Conservation (phyloP, 37 sponge, comb jelly and placozoan genomes). For the Chondrilla cf. caribensis region DNA sequence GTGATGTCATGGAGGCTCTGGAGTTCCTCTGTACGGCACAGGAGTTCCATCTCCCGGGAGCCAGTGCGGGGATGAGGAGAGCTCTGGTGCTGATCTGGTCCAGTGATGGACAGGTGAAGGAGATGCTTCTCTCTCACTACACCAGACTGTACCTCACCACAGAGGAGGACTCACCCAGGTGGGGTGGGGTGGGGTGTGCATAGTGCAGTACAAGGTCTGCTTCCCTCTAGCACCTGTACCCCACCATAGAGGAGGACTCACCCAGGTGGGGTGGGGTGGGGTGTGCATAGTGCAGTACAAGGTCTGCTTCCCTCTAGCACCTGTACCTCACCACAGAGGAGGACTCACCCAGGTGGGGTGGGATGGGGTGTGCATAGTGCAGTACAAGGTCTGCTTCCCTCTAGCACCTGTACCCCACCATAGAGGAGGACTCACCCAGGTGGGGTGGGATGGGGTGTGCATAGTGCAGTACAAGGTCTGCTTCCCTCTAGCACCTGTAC, state of each 20-base stretch:
- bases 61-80: constrained; percentile 56
- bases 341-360: constrained; percentile 1
- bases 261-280: neutral
- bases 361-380: neutral
- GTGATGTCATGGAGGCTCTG: constrained; percentile 83
- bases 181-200: neutral
- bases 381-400: too few species aligned
- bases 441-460: neutral
- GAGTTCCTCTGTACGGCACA: constrained; percentile 67
- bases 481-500: too few species aligned
- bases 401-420: constrained; percentile 77
- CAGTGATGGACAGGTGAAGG: constrained; percentile 50
- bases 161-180: constrained; percentile 5
- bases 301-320: too few species aligned
- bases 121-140: constrained; percentile 59
- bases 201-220: too few species aligned
- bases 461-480: too few species aligned
- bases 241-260: constrained; percentile 24
- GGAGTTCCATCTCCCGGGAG: constrained; percentile 57
- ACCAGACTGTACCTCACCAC: constrained; percentile 70
- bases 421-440: constrained; percentile 10
- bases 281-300: too few species aligned
- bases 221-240: too few species aligned
- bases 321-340: constrained; percentile 63
- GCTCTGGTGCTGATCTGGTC: constrained; percentile 83